Base-by-base conservation (phyloP, 2,113 vertebrate genomes). In the Gobiocypris rarus region DNA sequence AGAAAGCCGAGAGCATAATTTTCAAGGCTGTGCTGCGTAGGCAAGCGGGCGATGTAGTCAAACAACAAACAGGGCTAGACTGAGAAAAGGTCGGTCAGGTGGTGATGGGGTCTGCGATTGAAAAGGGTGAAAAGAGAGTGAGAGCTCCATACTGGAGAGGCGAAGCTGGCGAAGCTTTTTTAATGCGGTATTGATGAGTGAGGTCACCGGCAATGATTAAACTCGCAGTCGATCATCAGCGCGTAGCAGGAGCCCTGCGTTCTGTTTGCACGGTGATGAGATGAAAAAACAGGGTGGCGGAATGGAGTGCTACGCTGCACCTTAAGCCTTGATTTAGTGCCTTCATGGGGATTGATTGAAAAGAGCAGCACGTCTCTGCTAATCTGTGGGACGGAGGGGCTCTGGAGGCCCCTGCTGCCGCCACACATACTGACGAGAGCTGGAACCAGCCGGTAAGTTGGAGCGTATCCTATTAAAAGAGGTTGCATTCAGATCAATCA, bases 151-250 rank as follows among this genome's bases (percentile, higher is more conserved):
- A 83, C 81, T 50, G 75, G 50, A 45, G 83, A 45, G 81, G 67
- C 34, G 48, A 74, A 28, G 81, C 83, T 11, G 61, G 75, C 83
- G 58, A 85, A 91, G 89, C 92, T 92, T 93, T 92, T 92, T 89
- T 93, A 92, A 92, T 93, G 88, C 88, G 86, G 59, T 63, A 87
- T 86, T 92, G 92, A 93, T 92, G 92, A 91, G 90, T 59, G 88
- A 91, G 92, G 92, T 91, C 90, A 89, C 69, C 31, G 43, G 54
- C 82, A 17, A 89, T 92, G 91, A 93, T 92, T 92, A 92, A 85
- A 92, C 90, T 89, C 85, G 69, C 83, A 81, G 86, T 85, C 84
- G 45, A 61, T 83, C 85, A 84, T 87, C 87, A 84, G 61, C 41
- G 83, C 83, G 4, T 54, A 31, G 52, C 79, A 73, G 84, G 83